These are phyloP conservation scores for Eulemur rufifrons DNA, from an alignment of 2,113 vertebrate species.

Conservation along the genomic window DNA sequence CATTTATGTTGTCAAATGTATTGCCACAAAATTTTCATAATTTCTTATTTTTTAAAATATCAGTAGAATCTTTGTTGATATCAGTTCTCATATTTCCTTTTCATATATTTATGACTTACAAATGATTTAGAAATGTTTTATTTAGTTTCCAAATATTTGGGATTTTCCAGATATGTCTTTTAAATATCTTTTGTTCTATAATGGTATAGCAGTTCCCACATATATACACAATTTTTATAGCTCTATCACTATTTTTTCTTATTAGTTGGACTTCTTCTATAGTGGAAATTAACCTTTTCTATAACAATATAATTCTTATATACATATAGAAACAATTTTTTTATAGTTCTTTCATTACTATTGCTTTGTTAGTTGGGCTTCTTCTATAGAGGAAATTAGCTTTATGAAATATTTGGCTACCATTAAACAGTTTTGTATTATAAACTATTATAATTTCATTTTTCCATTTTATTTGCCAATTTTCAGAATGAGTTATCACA, in stretches of 20 bases:
- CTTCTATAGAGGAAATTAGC: conserved; percentile 26
- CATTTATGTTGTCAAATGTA: background rate
- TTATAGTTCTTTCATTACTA: background rate
- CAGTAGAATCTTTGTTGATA: background rate
- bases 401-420: background rate
- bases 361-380: background rate
- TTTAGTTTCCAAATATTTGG: background rate
- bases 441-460: background rate
- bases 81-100: background rate
- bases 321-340: background rate
- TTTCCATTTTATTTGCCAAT: background rate
- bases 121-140: background rate
- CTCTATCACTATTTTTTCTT: background rate
- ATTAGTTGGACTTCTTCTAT: background rate
- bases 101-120: background rate
- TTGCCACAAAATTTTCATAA: background rate
- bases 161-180: background rate
- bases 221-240: background rate
- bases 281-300: background rate
- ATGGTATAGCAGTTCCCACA: background rate
- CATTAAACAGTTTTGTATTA: background rate
- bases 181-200: background rate
- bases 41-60: background rate
- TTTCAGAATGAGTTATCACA: background rate
- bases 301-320: background rate